A percentile compares a stretch with the other conserved stretches of the same genome.
phyloP scores from a whole-genome alignment of 2,888 invertebrate genomes.

The Drosophila macrothrix region DNA sequence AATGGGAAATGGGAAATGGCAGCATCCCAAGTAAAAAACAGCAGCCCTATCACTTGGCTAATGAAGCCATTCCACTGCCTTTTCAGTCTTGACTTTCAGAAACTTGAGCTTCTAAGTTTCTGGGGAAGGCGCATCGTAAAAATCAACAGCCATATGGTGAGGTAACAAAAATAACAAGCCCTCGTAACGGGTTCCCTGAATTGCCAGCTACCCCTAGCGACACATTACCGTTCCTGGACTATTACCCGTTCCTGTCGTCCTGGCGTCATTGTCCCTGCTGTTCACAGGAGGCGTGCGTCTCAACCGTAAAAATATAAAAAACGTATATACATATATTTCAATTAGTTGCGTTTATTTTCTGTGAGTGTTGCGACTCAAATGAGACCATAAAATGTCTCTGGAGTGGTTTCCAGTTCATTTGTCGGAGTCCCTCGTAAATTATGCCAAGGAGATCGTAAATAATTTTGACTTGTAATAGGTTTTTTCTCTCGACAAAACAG shows the following conservation, averaged over 20 bases:
- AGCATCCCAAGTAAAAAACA: slow-evolving; percentile 7
- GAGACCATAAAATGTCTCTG: slow-evolving; percentile 66
- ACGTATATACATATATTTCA: slow-evolving; percentile 64
- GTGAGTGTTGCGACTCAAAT: slow-evolving; percentile 32
- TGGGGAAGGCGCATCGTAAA: slow-evolving; percentile 59
- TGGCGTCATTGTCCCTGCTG: slow-evolving; percentile 5
- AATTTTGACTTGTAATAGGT: slow-evolving; percentile 73
- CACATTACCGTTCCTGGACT: slow-evolving; percentile 31
- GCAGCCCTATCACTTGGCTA: slow-evolving; percentile 17
- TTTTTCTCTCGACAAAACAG: slow-evolving; percentile 47
- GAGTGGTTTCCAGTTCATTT: slow-evolving; percentile 69
- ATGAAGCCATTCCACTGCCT: slow-evolving; percentile 44
- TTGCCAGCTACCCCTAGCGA: slow-evolving; percentile 46
- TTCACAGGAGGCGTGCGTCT: slow-evolving; percentile 47
- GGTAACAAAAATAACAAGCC: slow-evolving; percentile 81
- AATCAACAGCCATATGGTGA: slow-evolving; percentile 75
- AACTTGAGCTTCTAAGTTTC: slow-evolving; percentile 21
- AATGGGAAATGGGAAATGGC: not conserved
- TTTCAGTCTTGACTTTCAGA: slow-evolving; percentile 32
- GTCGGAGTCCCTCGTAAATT: slow-evolving; percentile 69
- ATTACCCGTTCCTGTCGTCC: slow-evolving; percentile 21
- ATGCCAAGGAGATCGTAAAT: slow-evolving; percentile 69
- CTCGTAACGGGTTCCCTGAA: slow-evolving; percentile 29
- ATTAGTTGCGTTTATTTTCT: slow-evolving; percentile 60
- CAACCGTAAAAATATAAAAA: slow-evolving; percentile 57